Evolutionary conservation across 37 sponge, comb jelly and placozoan species (phyloP).

Genomic region (Bolinopsis microptera): DNA sequence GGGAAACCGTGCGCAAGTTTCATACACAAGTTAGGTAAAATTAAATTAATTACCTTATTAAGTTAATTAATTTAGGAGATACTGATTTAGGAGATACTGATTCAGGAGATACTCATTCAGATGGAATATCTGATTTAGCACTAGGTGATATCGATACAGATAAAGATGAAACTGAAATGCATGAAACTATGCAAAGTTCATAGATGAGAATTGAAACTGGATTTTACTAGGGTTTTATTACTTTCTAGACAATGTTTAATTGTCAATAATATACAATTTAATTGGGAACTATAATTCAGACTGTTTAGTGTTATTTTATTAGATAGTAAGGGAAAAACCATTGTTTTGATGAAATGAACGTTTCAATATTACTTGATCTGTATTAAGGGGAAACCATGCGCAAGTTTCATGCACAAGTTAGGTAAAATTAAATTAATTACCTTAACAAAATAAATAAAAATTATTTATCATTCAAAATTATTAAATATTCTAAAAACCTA

Average conservation of each 20-base stretch:
- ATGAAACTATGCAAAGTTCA: too few species aligned
- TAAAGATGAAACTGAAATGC: too few species aligned
- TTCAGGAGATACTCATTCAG: too few species aligned
- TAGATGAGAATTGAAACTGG: too few species aligned
- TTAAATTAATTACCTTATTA: neutral
- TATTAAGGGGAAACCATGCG: neutral
- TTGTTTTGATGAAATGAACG: neutral
- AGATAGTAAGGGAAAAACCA: neutral
- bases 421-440: neutral
- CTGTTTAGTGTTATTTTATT: neutral
- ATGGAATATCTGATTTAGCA: too few species aligned
- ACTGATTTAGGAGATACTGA: too few species aligned
- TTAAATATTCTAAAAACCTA: neutral
- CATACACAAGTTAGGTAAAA: neutral
- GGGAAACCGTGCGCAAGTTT: neutral
- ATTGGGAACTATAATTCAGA: too few species aligned
- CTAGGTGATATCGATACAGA: too few species aligned
- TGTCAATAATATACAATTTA: too few species aligned
- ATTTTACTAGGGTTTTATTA: too few species aligned
- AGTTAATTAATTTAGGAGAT: too few species aligned
- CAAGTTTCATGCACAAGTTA: neutral
- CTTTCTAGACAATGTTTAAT: too few species aligned
- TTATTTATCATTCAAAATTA: neutral
- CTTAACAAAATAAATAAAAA: neutral
- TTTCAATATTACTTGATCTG: neutral